Evolutionary conservation across 2,797 vertebrate genomes (phyloP).

Genomic region (Falco biarmicus): DNA sequence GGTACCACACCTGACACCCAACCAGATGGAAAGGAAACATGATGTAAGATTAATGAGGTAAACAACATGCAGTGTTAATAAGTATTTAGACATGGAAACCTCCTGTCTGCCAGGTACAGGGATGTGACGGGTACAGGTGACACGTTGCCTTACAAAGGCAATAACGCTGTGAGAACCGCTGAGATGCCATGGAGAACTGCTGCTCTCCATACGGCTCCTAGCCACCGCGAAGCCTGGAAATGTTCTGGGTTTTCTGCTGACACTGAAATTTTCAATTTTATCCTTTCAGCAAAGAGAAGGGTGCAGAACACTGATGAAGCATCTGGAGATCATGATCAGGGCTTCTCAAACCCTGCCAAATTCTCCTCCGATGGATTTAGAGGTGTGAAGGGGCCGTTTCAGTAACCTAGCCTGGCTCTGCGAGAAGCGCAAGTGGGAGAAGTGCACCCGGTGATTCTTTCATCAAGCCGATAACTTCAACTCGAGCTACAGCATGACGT

Average conservation of each 20-base stretch:
- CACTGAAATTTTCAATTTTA: not conserved
- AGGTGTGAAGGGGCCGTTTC: not conserved
- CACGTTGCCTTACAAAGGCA: not conserved
- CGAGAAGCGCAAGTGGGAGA: not conserved
- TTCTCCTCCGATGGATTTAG: not conserved
- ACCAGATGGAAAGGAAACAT: conserved; percentile 33
- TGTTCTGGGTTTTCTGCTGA: not conserved
- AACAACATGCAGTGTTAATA: not conserved
- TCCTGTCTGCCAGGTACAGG: not conserved
- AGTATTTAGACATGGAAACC: not conserved
- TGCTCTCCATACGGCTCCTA: not conserved
- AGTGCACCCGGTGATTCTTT: not conserved
- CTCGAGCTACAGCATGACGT: not conserved
- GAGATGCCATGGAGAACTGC: not conserved
- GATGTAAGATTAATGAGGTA: conserved; percentile 26
- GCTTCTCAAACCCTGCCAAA: not conserved
- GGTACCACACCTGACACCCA: conserved; percentile 38
- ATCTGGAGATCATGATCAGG: not conserved
- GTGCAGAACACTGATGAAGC: not conserved
- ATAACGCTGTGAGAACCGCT: not conserved
- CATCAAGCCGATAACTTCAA: not conserved
- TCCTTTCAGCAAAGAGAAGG: not conserved
- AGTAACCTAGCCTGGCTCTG: not conserved
- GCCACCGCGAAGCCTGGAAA: not conserved
- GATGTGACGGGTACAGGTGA: not conserved